These are phyloP conservation scores for Lissocephala sabroskyi DNA, from an alignment of 2,888 invertebrate species.

Conservation along the genomic window DNA sequence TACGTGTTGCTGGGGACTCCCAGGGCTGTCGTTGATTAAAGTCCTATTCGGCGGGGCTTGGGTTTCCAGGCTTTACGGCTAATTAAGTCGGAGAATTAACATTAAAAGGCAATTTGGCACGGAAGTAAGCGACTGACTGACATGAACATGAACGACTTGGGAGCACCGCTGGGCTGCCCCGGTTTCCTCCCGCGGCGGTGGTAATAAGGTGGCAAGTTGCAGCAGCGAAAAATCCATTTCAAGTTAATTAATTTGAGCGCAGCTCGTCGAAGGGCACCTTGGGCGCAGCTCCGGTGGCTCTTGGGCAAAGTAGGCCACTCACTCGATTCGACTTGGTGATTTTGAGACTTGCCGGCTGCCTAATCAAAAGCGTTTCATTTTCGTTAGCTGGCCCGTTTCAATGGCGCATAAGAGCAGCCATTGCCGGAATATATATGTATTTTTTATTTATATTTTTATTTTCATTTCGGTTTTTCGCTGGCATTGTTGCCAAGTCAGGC, in stretches of 20 bases:
- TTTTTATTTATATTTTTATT: constrained; percentile 20
- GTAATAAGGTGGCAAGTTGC: too few relatives aligned
- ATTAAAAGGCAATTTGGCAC: constrained; percentile 46
- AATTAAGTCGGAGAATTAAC: constrained; percentile 60
- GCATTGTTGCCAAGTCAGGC: constrained; percentile 32
- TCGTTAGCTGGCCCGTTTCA: too few relatives aligned
- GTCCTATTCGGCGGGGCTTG: constrained; percentile 21
- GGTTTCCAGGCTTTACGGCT: constrained; percentile 42
- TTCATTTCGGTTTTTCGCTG: neutral
- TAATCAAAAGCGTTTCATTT: too few relatives aligned
- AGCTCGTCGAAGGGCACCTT: too few relatives aligned
- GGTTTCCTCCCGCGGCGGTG: too few relatives aligned
- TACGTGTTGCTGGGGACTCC: constrained; percentile 7
- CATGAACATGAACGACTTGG: too few relatives aligned
- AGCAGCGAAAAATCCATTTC: constrained; percentile 36
- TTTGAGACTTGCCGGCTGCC: too few relatives aligned
- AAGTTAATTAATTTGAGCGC: constrained; percentile 35
- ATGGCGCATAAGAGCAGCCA: too few relatives aligned
- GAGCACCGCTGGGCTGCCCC: too few relatives aligned
- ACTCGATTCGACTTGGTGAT: constrained; percentile 6
- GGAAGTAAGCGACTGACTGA: neutral
- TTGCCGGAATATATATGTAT: too few relatives aligned
- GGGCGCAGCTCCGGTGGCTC: neutral
- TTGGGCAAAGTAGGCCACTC: constrained; percentile 19
- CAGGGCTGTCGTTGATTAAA: constrained; percentile 47